phyloP scores from a whole-genome alignment of 2,888 invertebrate genomes.

The Diplazon laetatorius region DNA sequence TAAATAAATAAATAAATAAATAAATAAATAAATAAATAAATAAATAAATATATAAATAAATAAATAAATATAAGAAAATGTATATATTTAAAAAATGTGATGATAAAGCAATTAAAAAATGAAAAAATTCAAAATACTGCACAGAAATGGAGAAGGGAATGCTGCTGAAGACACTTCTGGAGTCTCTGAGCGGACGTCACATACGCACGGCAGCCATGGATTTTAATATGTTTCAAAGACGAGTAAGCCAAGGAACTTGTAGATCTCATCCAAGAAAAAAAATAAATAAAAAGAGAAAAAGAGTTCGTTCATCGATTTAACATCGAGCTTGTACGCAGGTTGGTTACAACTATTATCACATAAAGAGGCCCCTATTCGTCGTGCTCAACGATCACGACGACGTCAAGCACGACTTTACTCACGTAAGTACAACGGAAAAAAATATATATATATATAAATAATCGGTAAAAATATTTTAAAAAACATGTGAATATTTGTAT shows the following conservation, averaged over 20 bases:
- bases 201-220: constrained; percentile 77
- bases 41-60: too few species aligned
- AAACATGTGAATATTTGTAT: constrained; percentile 24
- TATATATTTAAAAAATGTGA: too few species aligned
- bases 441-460: too few species aligned
- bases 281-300: too few species aligned
- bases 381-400: constrained; percentile 76
- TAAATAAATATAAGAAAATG: too few species aligned
- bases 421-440: constrained; percentile 70
- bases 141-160: constrained; percentile 70
- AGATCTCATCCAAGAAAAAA: neutral
- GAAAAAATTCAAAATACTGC: neutral
- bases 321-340: constrained; percentile 70
- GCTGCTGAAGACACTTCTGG: constrained; percentile 69
- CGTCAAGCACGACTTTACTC: constrained; percentile 71
- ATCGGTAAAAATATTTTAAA: too few species aligned
- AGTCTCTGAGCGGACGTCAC: constrained; percentile 70
- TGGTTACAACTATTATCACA: constrained; percentile 73
- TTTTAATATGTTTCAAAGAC: constrained; percentile 73
- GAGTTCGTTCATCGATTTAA: constrained; percentile 28
- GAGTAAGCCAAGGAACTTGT: constrained; percentile 64
- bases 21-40: too few species aligned
- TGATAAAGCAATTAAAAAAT: too few species aligned
- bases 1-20: too few species aligned
- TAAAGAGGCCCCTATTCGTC: constrained; percentile 79